Conservation (phyloP, 2,113 vertebrate species). For the Nicator chloris region DNA sequence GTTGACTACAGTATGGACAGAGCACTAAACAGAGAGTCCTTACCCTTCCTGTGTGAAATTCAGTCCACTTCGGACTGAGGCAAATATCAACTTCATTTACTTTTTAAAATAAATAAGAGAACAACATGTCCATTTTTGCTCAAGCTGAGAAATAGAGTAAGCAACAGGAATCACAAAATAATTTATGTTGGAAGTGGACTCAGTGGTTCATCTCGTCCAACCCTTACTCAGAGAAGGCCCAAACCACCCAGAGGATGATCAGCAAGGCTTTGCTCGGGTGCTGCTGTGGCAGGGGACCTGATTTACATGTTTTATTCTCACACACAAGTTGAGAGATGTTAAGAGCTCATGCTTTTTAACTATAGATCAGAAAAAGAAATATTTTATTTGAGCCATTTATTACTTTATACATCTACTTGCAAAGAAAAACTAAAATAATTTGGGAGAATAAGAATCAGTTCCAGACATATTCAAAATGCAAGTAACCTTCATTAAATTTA, state of each 20-base stretch:
- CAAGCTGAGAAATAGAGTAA: not conserved
- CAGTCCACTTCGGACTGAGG: not conserved
- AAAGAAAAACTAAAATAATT: not conserved
- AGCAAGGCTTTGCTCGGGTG: not conserved
- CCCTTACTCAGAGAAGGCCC: not conserved
- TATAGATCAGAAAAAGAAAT: not conserved
- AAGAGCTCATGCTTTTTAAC: not conserved
- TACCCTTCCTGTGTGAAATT: not conserved
- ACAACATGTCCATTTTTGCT: not conserved
- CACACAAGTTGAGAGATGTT: fast-evolving
- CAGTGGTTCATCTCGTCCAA: not conserved
- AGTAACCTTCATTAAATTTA: not conserved
- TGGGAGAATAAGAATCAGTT: not conserved
- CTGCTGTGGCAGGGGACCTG: not conserved
- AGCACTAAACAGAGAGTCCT: not conserved
- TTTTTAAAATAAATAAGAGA: not conserved
- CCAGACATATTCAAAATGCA: not conserved
- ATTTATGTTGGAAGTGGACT: not conserved
- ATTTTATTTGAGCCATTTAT: not conserved
- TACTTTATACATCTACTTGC: not conserved
- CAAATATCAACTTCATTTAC: not conserved
- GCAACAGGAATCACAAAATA: not conserved
- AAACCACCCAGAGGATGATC: no score
- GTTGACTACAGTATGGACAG: not conserved
- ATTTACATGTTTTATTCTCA: not conserved